These are phyloP conservation scores for Xiphophorus birchmanni DNA, from an alignment of 2,797 vertebrate genomes.

Conservation along the genomic window DNA sequence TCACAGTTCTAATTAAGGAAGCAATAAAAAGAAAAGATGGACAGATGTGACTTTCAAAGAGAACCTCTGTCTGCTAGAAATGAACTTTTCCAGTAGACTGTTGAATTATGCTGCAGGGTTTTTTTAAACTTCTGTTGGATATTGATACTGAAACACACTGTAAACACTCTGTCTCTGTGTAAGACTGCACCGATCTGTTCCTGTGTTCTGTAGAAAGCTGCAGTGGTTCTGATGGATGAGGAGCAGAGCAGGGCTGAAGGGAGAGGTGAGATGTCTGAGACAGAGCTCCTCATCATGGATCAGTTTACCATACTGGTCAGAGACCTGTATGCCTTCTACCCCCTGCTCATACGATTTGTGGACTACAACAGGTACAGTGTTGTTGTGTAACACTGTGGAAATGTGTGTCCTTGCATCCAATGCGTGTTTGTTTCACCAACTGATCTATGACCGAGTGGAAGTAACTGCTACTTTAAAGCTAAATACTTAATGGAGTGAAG, in stretches of 20 bases:
- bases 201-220: constrained; percentile 82
- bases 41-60: neutral
- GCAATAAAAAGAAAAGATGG: neutral
- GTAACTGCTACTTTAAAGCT: neutral
- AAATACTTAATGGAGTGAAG: neutral
- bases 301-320: constrained; percentile 92
- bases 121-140: neutral
- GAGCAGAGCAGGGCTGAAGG: constrained; percentile 94
- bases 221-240: constrained; percentile 90
- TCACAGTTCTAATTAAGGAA: neutral
- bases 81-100: neutral
- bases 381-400: neutral
- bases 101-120: neutral
- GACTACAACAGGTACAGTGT: constrained; percentile 91
- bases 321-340: constrained; percentile 97
- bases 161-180: neutral
- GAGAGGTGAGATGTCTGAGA: constrained; percentile 94
- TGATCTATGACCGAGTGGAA: neutral
- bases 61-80: neutral
- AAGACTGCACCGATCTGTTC: neutral
- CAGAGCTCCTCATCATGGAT: constrained; percentile 94
- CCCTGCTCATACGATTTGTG: constrained; percentile 94
- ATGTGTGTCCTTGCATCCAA: neutral
- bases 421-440: neutral
- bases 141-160: neutral